Base-by-base conservation (phyloP, 2,888 invertebrate species). In the Apodemia hepburni region DNA sequence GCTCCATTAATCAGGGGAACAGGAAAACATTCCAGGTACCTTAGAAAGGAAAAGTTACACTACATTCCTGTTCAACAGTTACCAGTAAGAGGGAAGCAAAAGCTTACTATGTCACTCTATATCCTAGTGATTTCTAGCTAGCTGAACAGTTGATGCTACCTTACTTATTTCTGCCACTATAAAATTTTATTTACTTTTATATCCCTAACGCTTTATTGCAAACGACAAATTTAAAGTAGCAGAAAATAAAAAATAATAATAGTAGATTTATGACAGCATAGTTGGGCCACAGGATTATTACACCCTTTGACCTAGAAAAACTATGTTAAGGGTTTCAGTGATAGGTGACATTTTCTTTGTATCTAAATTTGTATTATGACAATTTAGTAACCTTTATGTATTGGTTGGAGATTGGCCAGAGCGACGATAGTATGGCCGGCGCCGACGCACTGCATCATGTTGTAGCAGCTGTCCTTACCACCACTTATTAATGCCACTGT, bases 401-500 rank as follows among this genome's bases (percentile, higher is more conserved):
- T 93, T 68, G 98, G 99, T 89, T 95, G 95, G 74, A 99, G 93
- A 93, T 99, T 99, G 72, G 98, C 99, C 79, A 99, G 92, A 49
- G 98, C 99, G 63, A 99, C 97, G 75, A 99, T 96, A 74, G 96
- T 93, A 90, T 99, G 99, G 61, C 99, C 99, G 80, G 98, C 97
- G 73, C 96, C 96, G 71, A 98, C 95, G 91, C 98, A 99, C 93
- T 98, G 97, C 96, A 99, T 96, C 96, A 99, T 97, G 85, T 99
- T 99, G 92, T 97, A 99, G 91, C 98, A 98, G 92, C 99, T 99
- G 92, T 99, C 99, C 92, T 99, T 99, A 74, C 99, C 99, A 74
- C 99, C 99, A 91, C 99, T 99, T 72, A 98, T 94, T 87, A 98
- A 92, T 68, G 97, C 97, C 74, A 97, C 96, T 72, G 96, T 96